These are phyloP conservation scores for Periplaneta americana DNA, from an alignment of 1,140 invertebrate species.

Conservation along the genomic window DNA sequence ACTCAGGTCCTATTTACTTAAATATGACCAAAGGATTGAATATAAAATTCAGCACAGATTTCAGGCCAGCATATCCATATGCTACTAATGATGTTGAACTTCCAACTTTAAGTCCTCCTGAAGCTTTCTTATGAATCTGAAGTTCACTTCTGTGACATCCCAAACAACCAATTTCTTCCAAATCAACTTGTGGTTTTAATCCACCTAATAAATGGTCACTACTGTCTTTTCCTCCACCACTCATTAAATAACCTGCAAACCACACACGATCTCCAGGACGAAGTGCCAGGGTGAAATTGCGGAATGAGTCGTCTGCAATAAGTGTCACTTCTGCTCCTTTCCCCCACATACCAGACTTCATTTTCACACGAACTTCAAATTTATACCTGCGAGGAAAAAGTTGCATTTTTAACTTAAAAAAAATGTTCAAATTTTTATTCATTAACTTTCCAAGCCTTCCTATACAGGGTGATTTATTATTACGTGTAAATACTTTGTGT, in stretches of 20 bases:
- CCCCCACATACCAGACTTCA: constrained; percentile 59
- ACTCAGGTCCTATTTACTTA: constrained; percentile 5
- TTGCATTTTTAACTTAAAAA: no score
- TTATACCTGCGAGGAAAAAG: constrained; percentile 44
- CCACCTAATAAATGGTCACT: constrained; percentile 48
- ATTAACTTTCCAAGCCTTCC: no score
- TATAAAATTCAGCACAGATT: constrained; percentile 67
- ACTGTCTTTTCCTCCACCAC: constrained; percentile 26
- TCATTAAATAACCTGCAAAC: constrained; percentile 55
- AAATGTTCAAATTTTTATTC: no score
- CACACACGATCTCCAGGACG: constrained; percentile 62
- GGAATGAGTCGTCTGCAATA: constrained; percentile 52
- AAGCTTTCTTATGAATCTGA: constrained; percentile 39
- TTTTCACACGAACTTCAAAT: constrained; percentile 61
- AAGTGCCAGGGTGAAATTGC: constrained; percentile 62
- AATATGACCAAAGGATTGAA: constrained; percentile 70
- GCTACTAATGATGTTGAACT: constrained; percentile 34
- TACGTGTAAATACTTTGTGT: no score
- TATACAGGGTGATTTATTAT: no score
- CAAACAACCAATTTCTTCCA: constrained; percentile 59
- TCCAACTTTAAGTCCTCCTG: neutral
- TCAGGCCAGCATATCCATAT: constrained; percentile 55
- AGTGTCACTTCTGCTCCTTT: constrained; percentile 54
- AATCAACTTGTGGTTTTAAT: constrained; percentile 45
- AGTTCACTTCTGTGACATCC: constrained; percentile 53